Conservation (phyloP, 2,888 invertebrate species). For the Dermolepida albohirtum region DNA sequence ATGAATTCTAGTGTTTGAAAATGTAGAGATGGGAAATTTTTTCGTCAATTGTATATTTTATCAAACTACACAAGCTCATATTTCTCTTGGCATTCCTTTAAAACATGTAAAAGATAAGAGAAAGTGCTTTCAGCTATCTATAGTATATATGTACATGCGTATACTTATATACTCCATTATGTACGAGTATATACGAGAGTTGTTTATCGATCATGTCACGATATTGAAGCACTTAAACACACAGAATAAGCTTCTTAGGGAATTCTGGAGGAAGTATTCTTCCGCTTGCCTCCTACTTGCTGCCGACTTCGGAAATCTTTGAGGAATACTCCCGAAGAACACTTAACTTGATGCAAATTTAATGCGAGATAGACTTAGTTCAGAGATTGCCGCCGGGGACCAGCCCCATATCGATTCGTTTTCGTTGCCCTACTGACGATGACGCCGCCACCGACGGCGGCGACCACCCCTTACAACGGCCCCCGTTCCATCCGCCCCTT, state of each 20-base stretch:
- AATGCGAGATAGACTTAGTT: slow-evolving; percentile 62
- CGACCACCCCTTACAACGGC: slow-evolving; percentile 1
- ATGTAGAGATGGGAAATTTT: too few relatives aligned
- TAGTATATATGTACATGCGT: slow-evolving; percentile 1
- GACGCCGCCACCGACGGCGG: slow-evolving; percentile 16
- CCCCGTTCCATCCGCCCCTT: background rate
- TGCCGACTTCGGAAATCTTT: slow-evolving; percentile 58
- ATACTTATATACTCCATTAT: slow-evolving; percentile 1
- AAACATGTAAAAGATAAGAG: slow-evolving; percentile 25
- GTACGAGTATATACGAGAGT: slow-evolving; percentile 45
- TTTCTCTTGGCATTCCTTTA: slow-evolving; percentile 8
- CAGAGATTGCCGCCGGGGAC: slow-evolving; percentile 51
- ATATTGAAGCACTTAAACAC: slow-evolving; percentile 64
- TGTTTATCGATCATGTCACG: slow-evolving; percentile 64
- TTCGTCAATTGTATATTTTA: background rate
- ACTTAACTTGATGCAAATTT: slow-evolving; percentile 67
- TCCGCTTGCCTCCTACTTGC: slow-evolving; percentile 56
- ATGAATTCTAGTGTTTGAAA: too few relatives aligned
- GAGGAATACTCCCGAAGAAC: slow-evolving; percentile 59
- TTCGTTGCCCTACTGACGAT: slow-evolving; percentile 31
- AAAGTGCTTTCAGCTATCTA: slow-evolving; percentile 27
- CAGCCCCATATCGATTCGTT: slow-evolving; percentile 50
- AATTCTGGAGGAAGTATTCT: slow-evolving; percentile 59
- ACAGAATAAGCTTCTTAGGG: slow-evolving; percentile 65
- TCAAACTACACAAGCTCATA: background rate